phyloP scores from a whole-genome alignment of 1,140 invertebrate genomes.

The Pogonognathellus flavescens region DNA sequence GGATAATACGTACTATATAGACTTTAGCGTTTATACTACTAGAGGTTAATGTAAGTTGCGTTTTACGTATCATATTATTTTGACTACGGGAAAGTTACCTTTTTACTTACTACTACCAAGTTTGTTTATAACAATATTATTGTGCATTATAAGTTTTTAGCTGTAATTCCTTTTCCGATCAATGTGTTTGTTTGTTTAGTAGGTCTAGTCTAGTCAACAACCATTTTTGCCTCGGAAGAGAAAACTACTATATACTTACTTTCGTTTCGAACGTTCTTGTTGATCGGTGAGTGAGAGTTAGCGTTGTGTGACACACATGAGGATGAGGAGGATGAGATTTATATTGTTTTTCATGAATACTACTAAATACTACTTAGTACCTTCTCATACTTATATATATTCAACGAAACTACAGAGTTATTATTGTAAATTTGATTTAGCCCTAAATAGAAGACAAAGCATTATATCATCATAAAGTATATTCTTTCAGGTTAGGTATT shows the following conservation, averaged over 20 bases:
- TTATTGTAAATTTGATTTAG: neutral
- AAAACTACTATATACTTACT: constrained; percentile 26
- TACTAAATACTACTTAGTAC: neutral
- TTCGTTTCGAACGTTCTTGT: constrained; percentile 28
- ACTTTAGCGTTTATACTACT: no score
- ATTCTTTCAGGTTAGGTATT: neutral
- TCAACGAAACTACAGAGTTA: neutral
- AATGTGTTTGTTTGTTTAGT: constrained; percentile 44
- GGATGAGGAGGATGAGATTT: neutral
- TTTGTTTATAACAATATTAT: constrained; percentile 37
- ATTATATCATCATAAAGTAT: neutral
- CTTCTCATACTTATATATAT: neutral
- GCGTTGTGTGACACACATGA: no score
- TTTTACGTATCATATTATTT: constrained; percentile 21
- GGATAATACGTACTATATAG: no score
- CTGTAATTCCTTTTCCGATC: constrained; percentile 35
- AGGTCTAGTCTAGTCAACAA: constrained; percentile 49
- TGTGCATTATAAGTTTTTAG: constrained; percentile 21
- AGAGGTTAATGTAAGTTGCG: constrained; percentile 14
- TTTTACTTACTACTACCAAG: constrained; percentile 23
- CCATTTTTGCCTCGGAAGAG: constrained; percentile 49
- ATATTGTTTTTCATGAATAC: constrained; percentile 31
- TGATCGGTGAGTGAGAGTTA: neutral
- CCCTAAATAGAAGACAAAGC: no score
- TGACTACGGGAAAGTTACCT: constrained; percentile 49